Evolutionary conservation across 2,797 vertebrate genomes (phyloP).

Genomic region (Pygocentrus nattereri): DNA sequence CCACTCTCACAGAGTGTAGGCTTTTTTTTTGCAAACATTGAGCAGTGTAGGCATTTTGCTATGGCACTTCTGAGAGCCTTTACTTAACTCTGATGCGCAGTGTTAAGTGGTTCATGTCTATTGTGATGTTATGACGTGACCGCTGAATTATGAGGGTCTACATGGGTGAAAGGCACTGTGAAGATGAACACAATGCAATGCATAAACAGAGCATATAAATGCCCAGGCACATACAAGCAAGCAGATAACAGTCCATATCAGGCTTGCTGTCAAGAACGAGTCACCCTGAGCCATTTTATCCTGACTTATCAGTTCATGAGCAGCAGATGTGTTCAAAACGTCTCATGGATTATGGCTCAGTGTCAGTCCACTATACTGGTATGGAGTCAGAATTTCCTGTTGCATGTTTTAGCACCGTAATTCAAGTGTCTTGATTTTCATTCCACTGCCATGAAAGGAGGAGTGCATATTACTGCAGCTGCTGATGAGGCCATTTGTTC

Average conservation of each 20-base stretch:
- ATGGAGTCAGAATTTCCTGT: conserved; percentile 46
- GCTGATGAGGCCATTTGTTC: conserved; percentile 68
- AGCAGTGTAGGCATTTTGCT: neutral
- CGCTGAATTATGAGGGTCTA: neutral
- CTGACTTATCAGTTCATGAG: conserved; percentile 38
- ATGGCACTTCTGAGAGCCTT: neutral
- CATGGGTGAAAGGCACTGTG: neutral
- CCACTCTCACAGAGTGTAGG: conserved; percentile 2
- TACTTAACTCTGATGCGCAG: conserved; percentile 9
- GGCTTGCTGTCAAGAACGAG: conserved; percentile 62
- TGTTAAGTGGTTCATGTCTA: conserved; percentile 21
- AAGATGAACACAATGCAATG: conserved; percentile 47
- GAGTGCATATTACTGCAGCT: conserved; percentile 61
- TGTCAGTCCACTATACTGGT: conserved; percentile 5
- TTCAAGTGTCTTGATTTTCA: conserved; percentile 46
- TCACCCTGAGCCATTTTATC: conserved; percentile 46
- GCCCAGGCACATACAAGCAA: conserved; percentile 48
- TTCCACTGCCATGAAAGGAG: conserved; percentile 45
- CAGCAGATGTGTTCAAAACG: conserved; percentile 19
- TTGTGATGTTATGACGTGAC: conserved; percentile 36
- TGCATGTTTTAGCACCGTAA: conserved; percentile 39
- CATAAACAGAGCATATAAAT: conserved; percentile 47
- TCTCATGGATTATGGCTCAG: conserved; percentile 27
- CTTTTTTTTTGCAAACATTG: conserved; percentile 18
- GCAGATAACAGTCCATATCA: conserved; percentile 12